phyloP scores from a whole-genome alignment of 2,888 invertebrate species.

The Cephonodes hylas region DNA sequence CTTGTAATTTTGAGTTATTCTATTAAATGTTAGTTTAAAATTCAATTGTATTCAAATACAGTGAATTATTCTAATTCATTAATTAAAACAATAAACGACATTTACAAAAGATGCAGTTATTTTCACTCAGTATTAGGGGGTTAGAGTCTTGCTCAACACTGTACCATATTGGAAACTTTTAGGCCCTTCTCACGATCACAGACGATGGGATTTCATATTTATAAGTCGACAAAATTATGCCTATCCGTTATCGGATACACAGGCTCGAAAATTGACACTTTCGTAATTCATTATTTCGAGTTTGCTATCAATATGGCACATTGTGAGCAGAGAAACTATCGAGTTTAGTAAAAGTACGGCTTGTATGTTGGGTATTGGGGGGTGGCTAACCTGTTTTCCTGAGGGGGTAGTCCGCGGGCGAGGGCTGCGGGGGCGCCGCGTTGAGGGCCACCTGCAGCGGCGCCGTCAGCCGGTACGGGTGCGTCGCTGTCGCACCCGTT shows the following conservation, averaged over 20 bases:
- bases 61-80: background rate
- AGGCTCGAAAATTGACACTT: too few relatives aligned
- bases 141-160: background rate
- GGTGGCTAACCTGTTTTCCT: constrained; percentile 92
- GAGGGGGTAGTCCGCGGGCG: constrained; percentile 90
- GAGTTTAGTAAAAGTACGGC: background rate
- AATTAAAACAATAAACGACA: background rate
- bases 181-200: background rate
- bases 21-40: background rate
- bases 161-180: background rate
- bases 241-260: too few relatives aligned
- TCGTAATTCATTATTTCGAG: too few relatives aligned
- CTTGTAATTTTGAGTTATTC: background rate
- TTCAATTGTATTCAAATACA: background rate
- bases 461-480: constrained; percentile 86
- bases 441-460: constrained; percentile 69
- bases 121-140: background rate
- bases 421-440: constrained; percentile 59
- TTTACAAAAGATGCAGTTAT: background rate
- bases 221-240: too few relatives aligned
- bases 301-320: too few relatives aligned
- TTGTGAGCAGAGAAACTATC: background rate
- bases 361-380: background rate
- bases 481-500: constrained; percentile 79
- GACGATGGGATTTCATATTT: too few relatives aligned